A percentile compares a stretch with the other conserved stretches of the same genome.
Evolutionary conservation across 2,113 vertebrate genomes (phyloP).

Genomic region (Amblyornis subalaris): DNA sequence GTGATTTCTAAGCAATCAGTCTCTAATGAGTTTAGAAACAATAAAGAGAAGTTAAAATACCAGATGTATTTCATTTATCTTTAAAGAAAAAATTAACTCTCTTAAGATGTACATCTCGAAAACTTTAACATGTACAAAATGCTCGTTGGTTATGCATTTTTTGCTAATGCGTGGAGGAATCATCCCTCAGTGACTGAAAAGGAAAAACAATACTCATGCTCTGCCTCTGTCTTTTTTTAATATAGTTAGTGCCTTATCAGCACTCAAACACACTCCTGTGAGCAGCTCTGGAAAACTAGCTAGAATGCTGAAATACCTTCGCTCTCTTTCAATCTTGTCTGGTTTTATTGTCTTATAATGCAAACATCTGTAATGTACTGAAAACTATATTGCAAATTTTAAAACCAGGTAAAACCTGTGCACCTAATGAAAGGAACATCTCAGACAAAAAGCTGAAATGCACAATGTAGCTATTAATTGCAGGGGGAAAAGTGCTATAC

Average conservation of each 20-base stretch:
- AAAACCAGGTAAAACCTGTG: neutral
- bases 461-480: neutral
- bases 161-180: slow-evolving; percentile 25
- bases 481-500: neutral
- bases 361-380: slow-evolving; percentile 5
- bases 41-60: slow-evolving; percentile 43
- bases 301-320: slow-evolving; percentile 8
- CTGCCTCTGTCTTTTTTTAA: slow-evolving; percentile 41
- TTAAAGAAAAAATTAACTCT: slow-evolving; percentile 34
- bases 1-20: slow-evolving; percentile 58
- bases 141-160: slow-evolving; percentile 25
- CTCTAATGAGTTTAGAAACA: slow-evolving; percentile 52
- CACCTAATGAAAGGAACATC: neutral
- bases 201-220: slow-evolving; percentile 37
- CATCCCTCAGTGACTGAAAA: slow-evolving; percentile 39
- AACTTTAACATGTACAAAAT: slow-evolving; percentile 35
- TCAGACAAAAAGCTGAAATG: neutral
- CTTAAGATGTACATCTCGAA: slow-evolving; percentile 29
- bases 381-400: neutral
- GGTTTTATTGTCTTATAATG: neutral
- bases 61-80: slow-evolving; percentile 53
- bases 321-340: slow-evolving; percentile 42
- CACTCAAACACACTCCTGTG: slow-evolving; percentile 34
- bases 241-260: slow-evolving; percentile 61
- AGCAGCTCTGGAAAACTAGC: slow-evolving; percentile 41